Base-by-base conservation (phyloP, 2,888 invertebrate species). In the Cheilosia grossa region DNA sequence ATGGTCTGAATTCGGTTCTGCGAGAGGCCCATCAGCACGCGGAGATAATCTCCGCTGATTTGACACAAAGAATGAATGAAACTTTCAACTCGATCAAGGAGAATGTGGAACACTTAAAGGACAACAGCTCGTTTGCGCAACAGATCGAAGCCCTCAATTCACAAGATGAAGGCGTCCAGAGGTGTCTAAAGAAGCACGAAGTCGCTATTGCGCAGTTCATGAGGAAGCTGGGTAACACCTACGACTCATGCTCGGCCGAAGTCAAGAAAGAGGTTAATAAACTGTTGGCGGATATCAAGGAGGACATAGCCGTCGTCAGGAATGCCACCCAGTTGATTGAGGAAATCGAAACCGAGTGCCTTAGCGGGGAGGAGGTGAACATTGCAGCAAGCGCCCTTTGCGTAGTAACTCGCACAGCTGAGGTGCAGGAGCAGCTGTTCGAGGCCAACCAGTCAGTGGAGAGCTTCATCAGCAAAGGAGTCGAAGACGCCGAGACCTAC, bases 171-270 rank as follows among this genome's bases (percentile, higher is more conserved):
- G 40, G 13, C 3, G 66, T 66, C 6, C 58, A 77, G 10, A 61
- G 49, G 9, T 85, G 85, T 30, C 64, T 85, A n/a, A 85, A 85
- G 49, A 61, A 81, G 13, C 24, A 85, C 19, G 85, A 85, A 49
- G 13, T 81, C 0, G 27, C 37, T 9, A 44, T 72, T n/a, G 81
- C 85, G 1, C 70, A 61, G 10, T 85, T 85, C 7, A 85, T 81
- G 81, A 42, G 75, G 13, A 81, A 63, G 13, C 66, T 85, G 19
- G 66, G 70, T 2, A 63, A 59, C 13, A 72, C 81, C 1, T 85
- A 67, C 15, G 81, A 85, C n/a, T 19, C 66, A 6, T 85, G 85
- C 19, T 77, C 75, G 3, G 64, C 54, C 0, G 85, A 81, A n/a
- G 49, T 81, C 0, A 81, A 81, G 37, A 47, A 81, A 19, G 21